Conservation (phyloP, 2,888 invertebrate genomes). For the Acronicta aceris region DNA sequence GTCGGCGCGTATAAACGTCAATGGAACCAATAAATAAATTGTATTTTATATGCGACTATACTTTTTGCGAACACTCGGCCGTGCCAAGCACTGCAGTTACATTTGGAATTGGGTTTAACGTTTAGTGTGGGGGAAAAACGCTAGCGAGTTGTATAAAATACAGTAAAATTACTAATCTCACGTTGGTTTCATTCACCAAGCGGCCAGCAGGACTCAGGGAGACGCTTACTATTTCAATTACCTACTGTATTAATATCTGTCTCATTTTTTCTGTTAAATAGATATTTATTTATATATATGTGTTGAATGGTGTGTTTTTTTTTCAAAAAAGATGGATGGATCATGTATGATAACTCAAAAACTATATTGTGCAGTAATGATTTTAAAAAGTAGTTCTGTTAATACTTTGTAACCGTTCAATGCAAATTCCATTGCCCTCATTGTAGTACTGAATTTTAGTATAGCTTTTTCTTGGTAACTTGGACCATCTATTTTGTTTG, state of each 20-base stretch:
- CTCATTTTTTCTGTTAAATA: no score
- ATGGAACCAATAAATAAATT: constrained; percentile 76
- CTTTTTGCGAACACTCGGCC: constrained; percentile 64
- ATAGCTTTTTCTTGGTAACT: constrained; percentile 17
- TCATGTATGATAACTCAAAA: no score
- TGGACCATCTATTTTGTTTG: constrained; percentile 18
- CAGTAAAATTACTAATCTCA: no score
- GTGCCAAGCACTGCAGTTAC: constrained; percentile 74
- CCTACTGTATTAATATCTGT: no score
- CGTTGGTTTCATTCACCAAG: no score
- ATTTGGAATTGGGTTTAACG: constrained; percentile 59
- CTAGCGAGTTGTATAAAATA: constrained; percentile 1
- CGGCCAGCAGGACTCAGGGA: no score
- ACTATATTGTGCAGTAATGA: no score
- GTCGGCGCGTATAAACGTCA: constrained; percentile 66
- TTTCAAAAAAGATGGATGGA: no score
- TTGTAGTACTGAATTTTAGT: background rate
- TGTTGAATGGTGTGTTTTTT: no score
- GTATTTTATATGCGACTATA: constrained; percentile 70
- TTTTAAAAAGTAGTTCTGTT: no score
- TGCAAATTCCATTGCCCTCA: background rate
- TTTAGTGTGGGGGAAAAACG: constrained; percentile 1
- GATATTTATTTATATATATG: no score
- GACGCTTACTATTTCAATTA: no score
- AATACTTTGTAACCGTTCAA: background rate